Base-by-base conservation (phyloP, 2,797 vertebrate species). In the Pelochelys cantorii region DNA sequence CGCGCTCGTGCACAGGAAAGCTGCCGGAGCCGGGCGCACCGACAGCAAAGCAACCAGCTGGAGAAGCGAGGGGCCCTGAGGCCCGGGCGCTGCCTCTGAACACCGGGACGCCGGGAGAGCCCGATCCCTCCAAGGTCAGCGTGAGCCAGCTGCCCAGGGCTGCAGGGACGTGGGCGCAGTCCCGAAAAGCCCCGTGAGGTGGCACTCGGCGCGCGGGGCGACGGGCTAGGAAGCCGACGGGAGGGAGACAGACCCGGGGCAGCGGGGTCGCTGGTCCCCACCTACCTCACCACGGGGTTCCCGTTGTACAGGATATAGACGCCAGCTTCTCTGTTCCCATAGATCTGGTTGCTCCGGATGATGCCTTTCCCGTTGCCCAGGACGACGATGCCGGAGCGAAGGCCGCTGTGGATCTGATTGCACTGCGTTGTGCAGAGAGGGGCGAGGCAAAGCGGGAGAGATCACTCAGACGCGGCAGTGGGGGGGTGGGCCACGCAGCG, bases 271-370 rank as follows among this genome's bases (percentile, higher is more conserved):
- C 71, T 79, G 71, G 55, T 85, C 75, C 86, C 79, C 14, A 71
- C 90, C 98, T 97, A 99, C 99, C 99, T 99, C 97, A 99, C 99
- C 42, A 99, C 94, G 57, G 99, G 99, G 96, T 99, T 99, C 92
- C 99, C 99, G 2, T 99, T 98, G 97, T 99, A 99, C 86, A 99
- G 98, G 97, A 99, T 99, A 96, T 99, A 99, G 96, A 99, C 98
- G 89, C 99, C 99, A n/a, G 99, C 99, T 95, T 99, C 99, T 97
- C 99, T 99, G 98, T 99, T 99, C 96, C 99, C 98, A 92, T 98
- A 99, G 97, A 99, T 99, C 95, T 98, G 98, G 98, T 99, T 99
- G 98, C 99, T 99, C 88, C 98, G 98, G 97, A 99, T 98, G 97
- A 98, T 97, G 93, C 99, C 99, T 98, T 98, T 99, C 86, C 99